phyloP scores from a whole-genome alignment of 2,888 invertebrate genomes.

The Cabera pusaria region DNA sequence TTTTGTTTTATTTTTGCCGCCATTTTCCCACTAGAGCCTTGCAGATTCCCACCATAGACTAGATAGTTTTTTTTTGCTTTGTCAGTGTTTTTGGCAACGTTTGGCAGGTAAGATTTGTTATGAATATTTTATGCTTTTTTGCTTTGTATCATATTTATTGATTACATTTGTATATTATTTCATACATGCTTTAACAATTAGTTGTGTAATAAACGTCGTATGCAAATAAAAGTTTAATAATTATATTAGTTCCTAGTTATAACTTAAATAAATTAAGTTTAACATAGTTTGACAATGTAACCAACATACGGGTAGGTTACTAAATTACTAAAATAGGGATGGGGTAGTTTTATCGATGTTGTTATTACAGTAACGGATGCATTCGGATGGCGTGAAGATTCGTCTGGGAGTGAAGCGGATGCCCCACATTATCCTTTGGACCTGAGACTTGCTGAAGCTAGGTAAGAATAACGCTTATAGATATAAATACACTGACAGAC shows the following conservation, averaged over 20 bases:
- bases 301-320: too few species aligned
- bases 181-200: slow-evolving; percentile 65
- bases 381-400: slow-evolving; percentile 75
- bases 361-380: slow-evolving; percentile 61
- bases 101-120: slow-evolving; percentile 60
- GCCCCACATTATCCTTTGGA: slow-evolving; percentile 77
- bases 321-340: slow-evolving; percentile 1
- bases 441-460: slow-evolving; percentile 75
- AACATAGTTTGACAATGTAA: not conserved
- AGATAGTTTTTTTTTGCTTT: slow-evolving; percentile 41
- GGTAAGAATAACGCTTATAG: too few species aligned
- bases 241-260: not conserved
- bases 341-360: too few species aligned
- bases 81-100: slow-evolving; percentile 56
- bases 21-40: slow-evolving; percentile 52
- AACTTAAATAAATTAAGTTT: not conserved
- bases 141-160: slow-evolving; percentile 35
- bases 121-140: slow-evolving; percentile 45
- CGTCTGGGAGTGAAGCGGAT: slow-evolving; percentile 77
- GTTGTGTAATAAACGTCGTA: not conserved
- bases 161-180: slow-evolving; percentile 47
- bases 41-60: slow-evolving; percentile 43
- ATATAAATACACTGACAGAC: too few species aligned
- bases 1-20: slow-evolving; percentile 76
- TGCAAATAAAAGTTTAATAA: not conserved